Evolutionary conservation across 2,888 invertebrate genomes (phyloP), one percentile per base, ranked within the genome.

Genomic region (Acleris emargana): DNA sequence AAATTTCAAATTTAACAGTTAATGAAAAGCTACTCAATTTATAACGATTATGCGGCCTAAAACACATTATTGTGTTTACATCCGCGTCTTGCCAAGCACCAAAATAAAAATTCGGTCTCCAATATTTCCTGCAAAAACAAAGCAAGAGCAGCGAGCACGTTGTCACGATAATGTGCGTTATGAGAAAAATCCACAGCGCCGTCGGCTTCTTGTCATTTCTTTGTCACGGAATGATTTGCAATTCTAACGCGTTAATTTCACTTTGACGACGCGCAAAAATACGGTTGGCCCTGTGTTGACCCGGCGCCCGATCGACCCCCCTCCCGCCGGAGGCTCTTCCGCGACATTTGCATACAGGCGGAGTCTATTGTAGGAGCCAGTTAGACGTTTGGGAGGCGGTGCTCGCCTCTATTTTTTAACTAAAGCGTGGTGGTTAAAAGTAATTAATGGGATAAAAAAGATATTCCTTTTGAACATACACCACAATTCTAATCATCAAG

Each of bases 201-300:
- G 76, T 69, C 79, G 84, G 80, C 81, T 82, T 80, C 84, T 86
- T 84, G 88, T 87, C 87, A 82, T 89, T 88, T 87, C 89, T 88
- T 89, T 89, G 87, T 86, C 82, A 82, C 73, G 76, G 79, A 81
- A 82, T 89, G 88, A 91, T 91, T 91, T 91, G 90, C 91, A 91
- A 91, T 88, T 91, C 89, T 83, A 89, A 87, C 79, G 84, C 89
- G 88, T 84, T 91, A 91, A 91, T 91, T 91, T 90, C 81, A 85
- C 91, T 89, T 90, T 91, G 91, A 89, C 87, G 88, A 82, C 83
- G 83, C 87, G 86, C 81, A 89, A 90, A 91, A 91, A 89, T 89
- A 88, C 85, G 83, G 75, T 82, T 77, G 80, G 76, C 72, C 71
- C 79, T 74, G 73, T 80, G 83, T 84, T 84, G 83, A 85, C 84